Conservation (phyloP, 2,888 invertebrate species). For the Cordilura impudica region DNA sequence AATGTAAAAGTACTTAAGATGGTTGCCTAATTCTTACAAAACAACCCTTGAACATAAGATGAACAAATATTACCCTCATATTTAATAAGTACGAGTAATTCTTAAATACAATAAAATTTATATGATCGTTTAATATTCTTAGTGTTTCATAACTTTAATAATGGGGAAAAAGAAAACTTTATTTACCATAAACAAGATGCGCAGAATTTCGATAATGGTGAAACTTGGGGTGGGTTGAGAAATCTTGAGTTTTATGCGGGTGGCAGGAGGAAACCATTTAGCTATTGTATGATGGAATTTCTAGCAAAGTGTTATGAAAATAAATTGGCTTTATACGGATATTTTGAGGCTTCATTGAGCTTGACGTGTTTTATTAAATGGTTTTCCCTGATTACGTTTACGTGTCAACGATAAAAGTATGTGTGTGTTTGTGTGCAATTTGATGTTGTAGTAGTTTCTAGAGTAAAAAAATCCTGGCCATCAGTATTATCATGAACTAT, state of each 20-base stretch:
- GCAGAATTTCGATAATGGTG: background rate
- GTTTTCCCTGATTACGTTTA: constrained; percentile 59
- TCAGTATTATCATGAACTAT: constrained; percentile 19
- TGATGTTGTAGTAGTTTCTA: constrained; percentile 45
- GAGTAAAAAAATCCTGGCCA: constrained; percentile 14
- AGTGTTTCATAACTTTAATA: background rate
- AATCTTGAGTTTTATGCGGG: background rate
- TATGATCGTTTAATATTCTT: background rate
- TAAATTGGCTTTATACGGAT: constrained; percentile 60
- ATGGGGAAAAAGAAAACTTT: background rate
- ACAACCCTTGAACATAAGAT: constrained; percentile 15
- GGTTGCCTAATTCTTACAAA: too few relatives aligned
- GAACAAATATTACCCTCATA: constrained; percentile 11
- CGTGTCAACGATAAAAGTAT: constrained; percentile 58
- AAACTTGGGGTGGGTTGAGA: background rate
- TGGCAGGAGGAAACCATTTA: background rate
- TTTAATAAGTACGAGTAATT: constrained; percentile 16
- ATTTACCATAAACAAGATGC: background rate
- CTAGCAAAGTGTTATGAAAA: constrained; percentile 56
- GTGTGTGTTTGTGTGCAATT: too few relatives aligned
- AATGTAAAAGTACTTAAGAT: constrained; percentile 34
- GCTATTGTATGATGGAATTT: constrained; percentile 41
- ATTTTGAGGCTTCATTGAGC: constrained; percentile 56
- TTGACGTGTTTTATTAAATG: constrained; percentile 61
- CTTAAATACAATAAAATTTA: constrained; percentile 5